These are phyloP conservation scores for Campoletis sonorensis DNA, from an alignment of 1,140 invertebrate species.

Conservation along the genomic window DNA sequence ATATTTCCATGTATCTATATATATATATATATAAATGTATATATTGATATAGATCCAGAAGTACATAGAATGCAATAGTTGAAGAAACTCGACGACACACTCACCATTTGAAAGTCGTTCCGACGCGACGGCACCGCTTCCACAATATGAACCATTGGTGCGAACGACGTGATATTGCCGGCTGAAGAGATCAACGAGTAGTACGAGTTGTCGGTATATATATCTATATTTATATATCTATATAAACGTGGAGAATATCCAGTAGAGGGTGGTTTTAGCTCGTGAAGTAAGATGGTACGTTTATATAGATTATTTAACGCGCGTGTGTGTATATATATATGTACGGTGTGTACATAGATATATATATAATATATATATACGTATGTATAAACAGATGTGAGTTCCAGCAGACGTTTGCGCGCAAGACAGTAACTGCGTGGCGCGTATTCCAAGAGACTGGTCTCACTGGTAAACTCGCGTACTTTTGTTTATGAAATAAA, in stretches of 20 bases:
- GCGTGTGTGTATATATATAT: background rate
- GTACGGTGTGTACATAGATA: background rate
- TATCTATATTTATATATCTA: background rate
- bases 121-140: slow-evolving; percentile 76
- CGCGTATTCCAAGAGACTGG: background rate
- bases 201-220: slow-evolving; percentile 16
- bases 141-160: slow-evolving; percentile 76
- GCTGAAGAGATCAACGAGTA: slow-evolving; percentile 47
- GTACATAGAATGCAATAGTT: slow-evolving; percentile 15
- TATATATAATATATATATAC: background rate
- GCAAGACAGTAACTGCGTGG: background rate
- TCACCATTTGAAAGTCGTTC: slow-evolving; percentile 76
- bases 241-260: background rate
- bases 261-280: slow-evolving; percentile 8
- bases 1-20: background rate
- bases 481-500: background rate
- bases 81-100: slow-evolving; percentile 52
- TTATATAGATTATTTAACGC: background rate
- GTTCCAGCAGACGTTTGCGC: slow-evolving; percentile 5
- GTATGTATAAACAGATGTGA: background rate
- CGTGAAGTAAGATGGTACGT: background rate
- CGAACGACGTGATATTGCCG: slow-evolving; percentile 47
- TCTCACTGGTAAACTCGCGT: background rate
- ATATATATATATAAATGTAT: background rate
- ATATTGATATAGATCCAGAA: background rate